Percentiles rank a stretch among this genome's conserved stretches.
Evolutionary conservation across 2,888 invertebrate species (phyloP).

Genomic region (Lochmaea capreae): DNA sequence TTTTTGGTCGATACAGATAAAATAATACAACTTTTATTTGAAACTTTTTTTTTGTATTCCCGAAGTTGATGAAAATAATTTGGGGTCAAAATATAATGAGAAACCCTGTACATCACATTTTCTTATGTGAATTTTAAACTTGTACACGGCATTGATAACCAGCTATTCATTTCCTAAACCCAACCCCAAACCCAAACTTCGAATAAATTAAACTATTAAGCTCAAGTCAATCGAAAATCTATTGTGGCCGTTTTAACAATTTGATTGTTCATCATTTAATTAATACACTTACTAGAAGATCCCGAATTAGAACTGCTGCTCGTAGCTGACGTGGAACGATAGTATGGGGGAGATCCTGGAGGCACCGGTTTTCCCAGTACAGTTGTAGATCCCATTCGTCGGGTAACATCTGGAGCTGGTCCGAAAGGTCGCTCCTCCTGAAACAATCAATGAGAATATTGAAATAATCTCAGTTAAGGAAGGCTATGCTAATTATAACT

Average conservation of each 20-base stretch:
- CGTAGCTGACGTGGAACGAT: conserved; percentile 69
- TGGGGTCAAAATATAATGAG: too few relatives aligned
- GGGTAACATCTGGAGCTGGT: conserved; percentile 73
- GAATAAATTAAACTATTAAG: background rate
- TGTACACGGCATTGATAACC: background rate
- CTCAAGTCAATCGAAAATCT: background rate
- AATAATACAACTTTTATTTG: too few relatives aligned
- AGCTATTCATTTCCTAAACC: background rate
- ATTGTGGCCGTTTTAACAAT: background rate
- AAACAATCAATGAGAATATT: conserved; percentile 31
- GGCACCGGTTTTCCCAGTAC: conserved; percentile 61
- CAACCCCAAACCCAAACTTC: background rate
- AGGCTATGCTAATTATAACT: too few relatives aligned
- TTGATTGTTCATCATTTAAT: conserved; percentile 4
- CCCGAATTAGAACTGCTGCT: conserved; percentile 73
- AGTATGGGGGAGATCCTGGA: conserved; percentile 63
- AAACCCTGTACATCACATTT: too few relatives aligned
- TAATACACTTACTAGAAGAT: conserved; percentile 70
- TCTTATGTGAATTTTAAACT: too few relatives aligned
- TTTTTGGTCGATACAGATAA: too few relatives aligned
- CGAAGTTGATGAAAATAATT: too few relatives aligned
- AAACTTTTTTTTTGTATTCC: too few relatives aligned
- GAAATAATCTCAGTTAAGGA: background rate
- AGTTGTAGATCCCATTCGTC: conserved; percentile 61
- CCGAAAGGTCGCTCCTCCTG: conserved; percentile 59